Base-by-base conservation (phyloP, 2,113 vertebrate species). In the Lepus europaeus region DNA sequence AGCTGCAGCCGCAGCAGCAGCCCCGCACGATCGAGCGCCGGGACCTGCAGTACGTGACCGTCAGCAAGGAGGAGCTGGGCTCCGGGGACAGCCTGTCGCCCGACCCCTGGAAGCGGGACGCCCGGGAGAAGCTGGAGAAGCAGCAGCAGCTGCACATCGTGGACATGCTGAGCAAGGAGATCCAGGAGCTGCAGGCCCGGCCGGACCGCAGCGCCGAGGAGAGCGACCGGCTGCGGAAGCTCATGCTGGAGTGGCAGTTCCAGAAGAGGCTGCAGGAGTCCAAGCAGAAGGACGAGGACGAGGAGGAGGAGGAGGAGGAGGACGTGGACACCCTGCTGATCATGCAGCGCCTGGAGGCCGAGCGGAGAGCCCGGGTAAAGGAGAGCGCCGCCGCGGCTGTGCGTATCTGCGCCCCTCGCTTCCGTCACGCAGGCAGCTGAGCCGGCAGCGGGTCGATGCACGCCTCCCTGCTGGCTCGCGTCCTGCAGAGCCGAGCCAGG, bases 231-330 rank as follows among this genome's bases (percentile, higher is more conserved):
- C 98, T 99, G 72, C 98, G 99, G 94, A 99, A 99, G 93, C 99
- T 99, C 91, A 99, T 99, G 99, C 98, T 99, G 56, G 99, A 99
- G 98, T 99, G 99, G 99, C 99, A 99, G 98, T 99, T 99, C 98
- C 99, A 99, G 98, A 99, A 99, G 97, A 97, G 99, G 22, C 98
- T 99, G 86, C 99, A 99, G 93, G 99, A 99, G 97, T 99, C 99
- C 49, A 99, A 99, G 97, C 99, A 99, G 95, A 99, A 99, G 90
- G 99, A 99, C 61, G 99, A 99, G 13, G 99, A 99, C 1, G 99
- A 99, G 22, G 99, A 99, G 68, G 99, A 99, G 59, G 99, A 99
- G 80, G 99, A 99, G 22, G 99, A 99, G 5, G 99, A 99, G 64
- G 99, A 99, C 13, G 98, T 99, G 97, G 99, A 99, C 98, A 99